These are phyloP conservation scores for Machaerirhynchus nigripectus DNA, from an alignment of 2,113 vertebrate genomes.

Conservation along the genomic window DNA sequence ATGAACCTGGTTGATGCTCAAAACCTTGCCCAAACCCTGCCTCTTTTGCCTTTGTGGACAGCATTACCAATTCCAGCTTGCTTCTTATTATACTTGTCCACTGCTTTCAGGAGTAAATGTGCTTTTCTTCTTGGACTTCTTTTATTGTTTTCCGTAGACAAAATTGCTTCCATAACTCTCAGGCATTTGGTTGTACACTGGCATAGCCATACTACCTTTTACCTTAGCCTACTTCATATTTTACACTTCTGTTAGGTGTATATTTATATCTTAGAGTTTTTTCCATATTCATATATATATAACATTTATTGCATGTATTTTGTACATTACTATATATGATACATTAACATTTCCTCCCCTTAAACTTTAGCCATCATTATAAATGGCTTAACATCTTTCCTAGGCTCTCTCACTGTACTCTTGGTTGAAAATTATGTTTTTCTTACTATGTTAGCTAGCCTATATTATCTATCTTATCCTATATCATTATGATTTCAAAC, in stretches of 20 bases:
- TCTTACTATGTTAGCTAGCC: neutral
- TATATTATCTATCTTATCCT: neutral
- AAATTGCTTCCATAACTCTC: neutral
- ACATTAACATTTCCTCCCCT: neutral
- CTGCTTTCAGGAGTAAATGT: neutral
- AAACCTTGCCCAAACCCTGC: neutral
- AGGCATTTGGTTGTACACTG: neutral
- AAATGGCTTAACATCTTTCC: neutral
- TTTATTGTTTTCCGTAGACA: neutral
- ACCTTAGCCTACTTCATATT: neutral
- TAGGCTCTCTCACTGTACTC: neutral
- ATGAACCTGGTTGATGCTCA: fast-evolving
- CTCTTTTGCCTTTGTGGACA: neutral
- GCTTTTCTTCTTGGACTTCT: neutral
- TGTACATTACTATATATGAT: neutral
- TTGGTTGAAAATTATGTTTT: neutral
- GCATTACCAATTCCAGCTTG: neutral
- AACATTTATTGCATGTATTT: neutral
- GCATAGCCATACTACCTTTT: neutral
- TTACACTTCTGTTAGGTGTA: neutral
- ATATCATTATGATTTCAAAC: neutral
- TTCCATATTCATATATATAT: neutral
- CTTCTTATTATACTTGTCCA: neutral
- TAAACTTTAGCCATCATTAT: neutral
- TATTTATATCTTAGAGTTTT: neutral